These are phyloP conservation scores for Borostomias antarcticus DNA, from an alignment of 2,797 vertebrate genomes.

Conservation along the genomic window DNA sequence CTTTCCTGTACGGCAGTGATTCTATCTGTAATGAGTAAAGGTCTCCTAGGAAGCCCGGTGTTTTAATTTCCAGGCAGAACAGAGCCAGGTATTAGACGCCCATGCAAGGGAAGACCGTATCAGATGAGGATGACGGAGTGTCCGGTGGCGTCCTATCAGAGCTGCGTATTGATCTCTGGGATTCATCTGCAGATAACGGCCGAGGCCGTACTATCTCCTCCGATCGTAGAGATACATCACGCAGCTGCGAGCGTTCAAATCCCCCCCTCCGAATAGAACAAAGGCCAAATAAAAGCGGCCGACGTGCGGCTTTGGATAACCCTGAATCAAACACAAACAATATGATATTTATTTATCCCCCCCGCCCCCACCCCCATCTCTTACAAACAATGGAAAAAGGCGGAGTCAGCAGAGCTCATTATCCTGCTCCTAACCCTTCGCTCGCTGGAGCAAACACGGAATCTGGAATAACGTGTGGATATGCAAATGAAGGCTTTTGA, in stretches of 20 bases:
- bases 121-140: constrained; percentile 47
- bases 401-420: constrained; percentile 80
- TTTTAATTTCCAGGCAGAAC: constrained; percentile 47
- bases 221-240: constrained; percentile 56
- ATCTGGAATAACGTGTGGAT: constrained; percentile 78
- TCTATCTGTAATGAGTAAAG: constrained; percentile 26
- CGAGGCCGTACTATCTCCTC: constrained; percentile 55
- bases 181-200: constrained; percentile 63
- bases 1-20: constrained; percentile 22
- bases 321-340: constrained; percentile 77
- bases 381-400: constrained; percentile 77
- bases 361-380: constrained; percentile 49
- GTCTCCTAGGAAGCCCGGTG: not conserved
- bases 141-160: constrained; percentile 53
- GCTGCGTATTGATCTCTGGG: constrained; percentile 43
- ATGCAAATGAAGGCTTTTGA: constrained; percentile 83
- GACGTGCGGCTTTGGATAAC: constrained; percentile 53
- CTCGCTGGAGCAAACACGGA: constrained; percentile 72
- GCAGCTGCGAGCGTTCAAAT: constrained; percentile 15
- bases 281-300: constrained; percentile 12
- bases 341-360: constrained; percentile 73
- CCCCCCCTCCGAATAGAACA: not conserved
- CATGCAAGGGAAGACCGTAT: constrained; percentile 28
- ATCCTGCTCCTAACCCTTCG: constrained; percentile 78
- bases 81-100: constrained; percentile 26